A percentile compares a stretch with the other conserved stretches of the same genome.
Evolutionary conservation across 2,888 invertebrate species (phyloP).

Genomic region (Caenorhabditis macrosperma): DNA sequence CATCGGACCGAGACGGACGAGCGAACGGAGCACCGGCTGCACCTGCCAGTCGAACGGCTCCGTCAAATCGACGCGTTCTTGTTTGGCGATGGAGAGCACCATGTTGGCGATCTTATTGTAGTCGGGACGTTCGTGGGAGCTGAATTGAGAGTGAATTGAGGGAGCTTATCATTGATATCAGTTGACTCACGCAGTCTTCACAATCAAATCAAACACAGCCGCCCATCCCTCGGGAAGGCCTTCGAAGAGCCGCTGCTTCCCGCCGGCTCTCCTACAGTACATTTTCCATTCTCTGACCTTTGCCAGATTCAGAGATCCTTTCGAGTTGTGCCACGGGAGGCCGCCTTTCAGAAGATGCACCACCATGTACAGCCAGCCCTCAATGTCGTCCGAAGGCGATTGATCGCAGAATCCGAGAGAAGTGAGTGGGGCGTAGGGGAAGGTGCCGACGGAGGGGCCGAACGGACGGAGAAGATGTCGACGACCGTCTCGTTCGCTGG

Average conservation of each 20-base stretch:
- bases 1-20: constrained; percentile 41
- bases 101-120: constrained; percentile 61
- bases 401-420: constrained; percentile 58
- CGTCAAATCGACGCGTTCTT: constrained; percentile 60
- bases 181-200: constrained; percentile 55
- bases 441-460: constrained; percentile 58
- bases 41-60: constrained; percentile 74
- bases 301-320: constrained; percentile 20
- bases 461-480: constrained; percentile 36
- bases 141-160: constrained; percentile 18
- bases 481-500: constrained; percentile 34
- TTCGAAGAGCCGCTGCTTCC: constrained; percentile 60
- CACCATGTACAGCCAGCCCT: constrained; percentile 58
- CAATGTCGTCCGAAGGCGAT: constrained; percentile 49
- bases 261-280: constrained; percentile 57
- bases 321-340: constrained; percentile 59
- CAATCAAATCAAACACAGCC: constrained; percentile 66
- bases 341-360: constrained; percentile 30
- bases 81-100: constrained; percentile 60
- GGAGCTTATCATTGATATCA: neutral
- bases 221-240: constrained; percentile 62
- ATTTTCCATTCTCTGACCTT: constrained; percentile 62
- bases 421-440: constrained; percentile 51
- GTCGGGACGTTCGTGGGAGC: constrained; percentile 64
- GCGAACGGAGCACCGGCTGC: constrained; percentile 18